Evolutionary conservation across 2,113 vertebrate species (phyloP), one percentile per base, ranked within the genome.

Genomic region (Otolemur garnettii): DNA sequence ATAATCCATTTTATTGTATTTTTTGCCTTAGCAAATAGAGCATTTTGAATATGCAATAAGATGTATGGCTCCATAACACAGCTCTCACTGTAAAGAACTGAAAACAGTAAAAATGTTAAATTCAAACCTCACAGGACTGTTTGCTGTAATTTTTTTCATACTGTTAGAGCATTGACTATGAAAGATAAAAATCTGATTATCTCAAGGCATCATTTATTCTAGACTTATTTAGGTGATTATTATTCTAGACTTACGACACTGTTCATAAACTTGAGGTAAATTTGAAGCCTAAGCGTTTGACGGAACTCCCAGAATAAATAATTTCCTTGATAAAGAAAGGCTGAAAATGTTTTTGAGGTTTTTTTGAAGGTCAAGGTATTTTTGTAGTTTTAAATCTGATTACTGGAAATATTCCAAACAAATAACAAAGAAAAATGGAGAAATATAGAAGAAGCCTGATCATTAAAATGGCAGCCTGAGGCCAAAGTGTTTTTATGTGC

Each of bases 101-200:
- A 78, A 35, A 45, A 45, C 45, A 45, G 45, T 9, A 45, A 45
- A 45, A 45, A 7, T 9, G 8, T 45, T 45, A 45, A 45, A 45
- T 45, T 45, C 45, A 45, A 22, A 64, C 77, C 10, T 77, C 35
- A 38, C 78, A 87, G 28, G 55, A 59, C 92, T 57, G 6, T 85
- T 90, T 60, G 26, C 55, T 92, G 10, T 91, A 38, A 50, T 75
- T 64, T 75, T 78, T 42, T 30, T 38, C 28, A 11, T 75, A 86
- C 74, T 86, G 77, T 81, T 85, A 42, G 18, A 82, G 53, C 21
- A 33, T 59, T 19, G 1, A 57, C 55, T 79, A 14, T 71, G 62
- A 95, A 92, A 91, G 45, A 53, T 12, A 81, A 89, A 89, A 78
- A 62, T 78, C 5, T 57, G 4, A 86, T 85, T 87, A 62, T 55